phyloP scores from a whole-genome alignment of 2,797 vertebrate genomes.

The Helostoma temminkii region DNA sequence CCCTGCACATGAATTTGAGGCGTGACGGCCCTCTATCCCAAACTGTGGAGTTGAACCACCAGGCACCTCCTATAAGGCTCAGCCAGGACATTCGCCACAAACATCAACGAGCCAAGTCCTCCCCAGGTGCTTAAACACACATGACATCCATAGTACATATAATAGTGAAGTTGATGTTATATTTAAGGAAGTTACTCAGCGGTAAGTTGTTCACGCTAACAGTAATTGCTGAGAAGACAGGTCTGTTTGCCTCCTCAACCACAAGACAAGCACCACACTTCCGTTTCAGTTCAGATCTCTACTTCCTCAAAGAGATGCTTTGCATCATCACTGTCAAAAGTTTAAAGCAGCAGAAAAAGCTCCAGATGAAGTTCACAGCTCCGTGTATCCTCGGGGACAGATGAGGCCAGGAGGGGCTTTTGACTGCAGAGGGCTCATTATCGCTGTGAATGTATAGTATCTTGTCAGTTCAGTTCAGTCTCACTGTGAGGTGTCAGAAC shows the following conservation, averaged over 20 bases:
- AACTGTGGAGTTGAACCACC: constrained; percentile 55
- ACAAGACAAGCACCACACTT: constrained; percentile 3
- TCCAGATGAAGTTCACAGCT: constrained; percentile 32
- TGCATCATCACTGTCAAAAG: neutral
- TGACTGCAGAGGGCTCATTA: constrained; percentile 47
- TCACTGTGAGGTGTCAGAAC: constrained; percentile 39
- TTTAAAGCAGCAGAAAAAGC: constrained; percentile 8
- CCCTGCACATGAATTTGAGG: constrained; percentile 86
- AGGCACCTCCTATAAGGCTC: constrained; percentile 51
- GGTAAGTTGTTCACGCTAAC: neutral
- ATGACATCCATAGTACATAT: too few relatives aligned
- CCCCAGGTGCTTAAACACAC: constrained; percentile 85
- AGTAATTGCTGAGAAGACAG: neutral
- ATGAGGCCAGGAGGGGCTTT: constrained; percentile 13
- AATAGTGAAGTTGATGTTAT: constrained; percentile 14
- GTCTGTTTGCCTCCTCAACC: neutral
- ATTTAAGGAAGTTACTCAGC: neutral
- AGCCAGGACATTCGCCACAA: constrained; percentile 84
- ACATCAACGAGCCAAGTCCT: constrained; percentile 87
- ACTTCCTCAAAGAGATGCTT: constrained; percentile 41
- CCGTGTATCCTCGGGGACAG: neutral
- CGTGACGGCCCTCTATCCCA: constrained; percentile 58
- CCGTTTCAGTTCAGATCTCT: constrained; percentile 14
- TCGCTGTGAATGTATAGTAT: constrained; percentile 32
- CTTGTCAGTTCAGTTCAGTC: constrained; percentile 47